phyloP scores from a whole-genome alignment of 1,140 invertebrate genomes.

The Bombus pascuorum region DNA sequence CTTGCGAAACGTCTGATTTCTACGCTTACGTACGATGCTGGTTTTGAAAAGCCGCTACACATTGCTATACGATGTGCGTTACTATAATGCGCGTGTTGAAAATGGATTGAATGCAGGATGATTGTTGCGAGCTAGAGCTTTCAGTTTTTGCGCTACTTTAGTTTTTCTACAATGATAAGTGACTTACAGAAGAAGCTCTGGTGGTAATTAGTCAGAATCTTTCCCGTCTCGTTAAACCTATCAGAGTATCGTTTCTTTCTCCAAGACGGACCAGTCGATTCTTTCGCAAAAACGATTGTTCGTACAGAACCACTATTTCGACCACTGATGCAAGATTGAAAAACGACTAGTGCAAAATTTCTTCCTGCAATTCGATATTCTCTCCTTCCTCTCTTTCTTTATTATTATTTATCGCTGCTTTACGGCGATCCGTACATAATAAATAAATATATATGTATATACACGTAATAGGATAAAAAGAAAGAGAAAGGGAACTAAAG shows the following conservation, averaged over 20 bases:
- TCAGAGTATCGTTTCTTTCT: background rate
- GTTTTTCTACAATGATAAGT: background rate
- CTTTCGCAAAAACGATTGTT: background rate
- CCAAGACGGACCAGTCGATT: background rate
- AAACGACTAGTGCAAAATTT: background rate
- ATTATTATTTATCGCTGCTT: background rate
- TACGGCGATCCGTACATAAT: accelerated
- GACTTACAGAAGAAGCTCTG: background rate
- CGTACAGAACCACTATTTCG: background rate
- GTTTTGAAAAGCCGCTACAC: background rate
- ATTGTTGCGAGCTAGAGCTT: background rate
- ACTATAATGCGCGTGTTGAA: background rate
- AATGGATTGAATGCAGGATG: background rate
- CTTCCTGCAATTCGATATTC: background rate
- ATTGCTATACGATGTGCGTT: background rate
- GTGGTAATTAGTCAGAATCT: background rate
- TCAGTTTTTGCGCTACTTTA: background rate
- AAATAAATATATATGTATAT: no score
- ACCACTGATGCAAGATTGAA: background rate
- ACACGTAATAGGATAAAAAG: no score
- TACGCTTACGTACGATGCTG: background rate
- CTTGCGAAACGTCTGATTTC: background rate
- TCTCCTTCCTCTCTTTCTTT: background rate
- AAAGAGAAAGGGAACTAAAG: no score
- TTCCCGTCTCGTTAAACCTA: background rate